Percentiles rank a stretch among this genome's conserved stretches.
Conservation (phyloP, 1,140 invertebrate genomes). For the Phenacoccus solenopsis region DNA sequence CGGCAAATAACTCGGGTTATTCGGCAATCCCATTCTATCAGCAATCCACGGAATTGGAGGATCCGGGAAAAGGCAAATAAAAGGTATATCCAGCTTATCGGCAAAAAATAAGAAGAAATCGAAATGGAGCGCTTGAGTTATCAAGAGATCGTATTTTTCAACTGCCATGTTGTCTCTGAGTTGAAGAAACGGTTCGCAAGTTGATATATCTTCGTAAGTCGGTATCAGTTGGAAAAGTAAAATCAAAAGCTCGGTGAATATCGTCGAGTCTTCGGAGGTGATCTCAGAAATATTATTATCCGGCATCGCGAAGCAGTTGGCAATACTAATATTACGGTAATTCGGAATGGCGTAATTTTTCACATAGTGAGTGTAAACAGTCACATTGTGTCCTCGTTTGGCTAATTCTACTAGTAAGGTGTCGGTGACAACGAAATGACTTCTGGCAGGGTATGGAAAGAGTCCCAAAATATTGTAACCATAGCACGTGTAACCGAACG, state of each 20-base stretch:
- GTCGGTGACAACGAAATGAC: constrained; percentile 31
- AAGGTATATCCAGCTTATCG: constrained; percentile 33
- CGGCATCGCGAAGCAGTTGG: neutral
- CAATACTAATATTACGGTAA: neutral
- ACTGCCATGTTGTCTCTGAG: neutral
- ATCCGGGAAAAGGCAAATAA: constrained; percentile 42
- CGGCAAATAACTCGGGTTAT: constrained; percentile 23
- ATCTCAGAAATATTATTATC: neutral
- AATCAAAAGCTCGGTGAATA: neutral
- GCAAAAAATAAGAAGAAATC: constrained; percentile 27
- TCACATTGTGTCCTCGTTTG: constrained; percentile 29
- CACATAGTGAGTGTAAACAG: constrained; percentile 23
- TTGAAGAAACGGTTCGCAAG: neutral
- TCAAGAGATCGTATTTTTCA: constrained; percentile 21
- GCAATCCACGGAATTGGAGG: constrained; percentile 45
- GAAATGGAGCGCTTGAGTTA: constrained; percentile 20
- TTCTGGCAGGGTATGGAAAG: constrained; percentile 27
- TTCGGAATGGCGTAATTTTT: neutral
- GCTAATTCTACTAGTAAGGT: constrained; percentile 30
- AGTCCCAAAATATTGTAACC: constrained; percentile 28
- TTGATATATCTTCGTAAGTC: neutral
- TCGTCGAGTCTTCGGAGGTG: neutral
- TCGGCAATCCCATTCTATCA: constrained; percentile 28
- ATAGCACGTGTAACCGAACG: neutral
- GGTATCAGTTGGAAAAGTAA: neutral